phyloP scores from a whole-genome alignment of 2,113 vertebrate genomes.

The Campylomormyrus numenius region DNA sequence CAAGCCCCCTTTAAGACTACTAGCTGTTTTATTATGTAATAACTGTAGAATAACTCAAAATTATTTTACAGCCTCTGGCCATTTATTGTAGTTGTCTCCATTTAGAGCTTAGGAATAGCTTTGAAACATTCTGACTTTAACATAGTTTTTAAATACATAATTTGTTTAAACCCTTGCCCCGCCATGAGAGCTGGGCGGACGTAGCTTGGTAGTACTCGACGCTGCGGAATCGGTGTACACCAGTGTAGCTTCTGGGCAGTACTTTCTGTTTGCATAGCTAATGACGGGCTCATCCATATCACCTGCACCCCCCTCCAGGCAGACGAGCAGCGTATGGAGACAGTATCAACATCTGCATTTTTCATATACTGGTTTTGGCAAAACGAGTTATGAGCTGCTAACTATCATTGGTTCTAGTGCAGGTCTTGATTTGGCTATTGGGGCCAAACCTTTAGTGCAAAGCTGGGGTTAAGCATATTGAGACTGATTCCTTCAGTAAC shows the following conservation, averaged over 20 bases:
- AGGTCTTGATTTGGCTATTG: constrained; percentile 19
- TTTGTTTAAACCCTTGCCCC: not conserved
- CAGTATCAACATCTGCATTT: not conserved
- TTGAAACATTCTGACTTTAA: not conserved
- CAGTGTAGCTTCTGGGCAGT: not conserved
- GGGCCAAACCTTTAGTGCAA: constrained; percentile 5
- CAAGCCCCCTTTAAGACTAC: not conserved
- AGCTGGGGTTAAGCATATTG: constrained; percentile 7
- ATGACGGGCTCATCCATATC: not conserved
- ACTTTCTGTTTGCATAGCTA: not conserved
- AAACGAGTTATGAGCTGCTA: not conserved
- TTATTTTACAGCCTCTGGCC: not conserved
- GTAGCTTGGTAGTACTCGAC: not conserved
- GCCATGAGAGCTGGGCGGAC: not conserved
- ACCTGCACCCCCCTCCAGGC: not conserved
- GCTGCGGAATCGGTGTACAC: not conserved
- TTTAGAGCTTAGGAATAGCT: not conserved
- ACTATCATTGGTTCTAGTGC: not conserved
- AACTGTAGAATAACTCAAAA: not conserved
- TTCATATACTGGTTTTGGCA: not conserved
- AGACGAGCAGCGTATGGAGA: not conserved
- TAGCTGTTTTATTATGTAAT: not conserved
- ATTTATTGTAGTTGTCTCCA: not conserved
- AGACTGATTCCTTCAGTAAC: constrained; percentile 5
- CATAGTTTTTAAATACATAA: not conserved